Percentiles rank a stretch among this genome's conserved stretches.
Evolutionary conservation across 2,113 vertebrate species (phyloP).

Genomic region (Malurus melanocephalus): DNA sequence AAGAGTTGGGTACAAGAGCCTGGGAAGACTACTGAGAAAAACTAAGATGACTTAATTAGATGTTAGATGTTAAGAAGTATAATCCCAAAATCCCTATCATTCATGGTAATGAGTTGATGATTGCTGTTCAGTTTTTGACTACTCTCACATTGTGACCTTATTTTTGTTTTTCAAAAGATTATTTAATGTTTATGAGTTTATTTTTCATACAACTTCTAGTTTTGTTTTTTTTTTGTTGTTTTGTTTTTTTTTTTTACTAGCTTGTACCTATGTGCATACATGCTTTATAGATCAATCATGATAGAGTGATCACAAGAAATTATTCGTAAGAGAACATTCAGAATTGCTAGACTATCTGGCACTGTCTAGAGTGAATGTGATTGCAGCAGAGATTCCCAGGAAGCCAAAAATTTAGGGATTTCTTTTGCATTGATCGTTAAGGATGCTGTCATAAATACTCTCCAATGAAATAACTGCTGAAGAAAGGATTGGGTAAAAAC

Average conservation of each 20-base stretch:
- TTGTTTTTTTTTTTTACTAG: not conserved
- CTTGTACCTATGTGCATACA: rapidly evolving
- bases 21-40: not conserved
- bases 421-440: not conserved
- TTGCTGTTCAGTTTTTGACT: not conserved
- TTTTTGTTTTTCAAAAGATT: not conserved
- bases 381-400: not conserved
- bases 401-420: not conserved
- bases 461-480: not conserved
- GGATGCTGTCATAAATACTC: not conserved
- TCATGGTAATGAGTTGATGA: not conserved
- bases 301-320: not conserved
- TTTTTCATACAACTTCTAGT: not conserved
- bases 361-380: not conserved
- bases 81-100: not conserved
- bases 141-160: not conserved
- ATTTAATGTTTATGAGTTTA: not conserved
- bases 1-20: not conserved
- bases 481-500: not conserved
- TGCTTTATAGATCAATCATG: not conserved
- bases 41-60: not conserved
- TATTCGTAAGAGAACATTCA: not conserved
- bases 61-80: not conserved
- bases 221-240: too few relatives aligned
- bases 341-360: not conserved